Evolutionary conservation across 2,888 invertebrate species (phyloP).

Genomic region (Coelogynopora nodosa): DNA sequence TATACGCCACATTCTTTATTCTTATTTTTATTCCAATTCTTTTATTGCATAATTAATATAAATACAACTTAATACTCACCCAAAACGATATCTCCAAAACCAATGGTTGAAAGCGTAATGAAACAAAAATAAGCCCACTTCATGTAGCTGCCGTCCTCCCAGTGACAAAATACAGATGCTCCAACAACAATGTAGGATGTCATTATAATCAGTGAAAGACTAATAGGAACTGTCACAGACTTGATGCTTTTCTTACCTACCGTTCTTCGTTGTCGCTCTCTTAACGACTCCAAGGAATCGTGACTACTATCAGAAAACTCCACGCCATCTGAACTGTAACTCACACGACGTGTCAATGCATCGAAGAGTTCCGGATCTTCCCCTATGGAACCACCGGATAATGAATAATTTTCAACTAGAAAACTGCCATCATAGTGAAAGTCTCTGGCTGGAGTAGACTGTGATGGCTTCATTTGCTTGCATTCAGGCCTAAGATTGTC

Average conservation of each 20-base stretch:
- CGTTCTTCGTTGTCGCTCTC: background rate
- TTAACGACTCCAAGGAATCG: background rate
- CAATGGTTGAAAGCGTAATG: slow-evolving; percentile 46
- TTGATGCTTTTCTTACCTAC: slow-evolving; percentile 18
- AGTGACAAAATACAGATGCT: slow-evolving; percentile 40
- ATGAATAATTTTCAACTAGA: background rate
- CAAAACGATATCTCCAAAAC: slow-evolving; percentile 47
- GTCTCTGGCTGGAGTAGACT: background rate
- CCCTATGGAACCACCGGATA: background rate
- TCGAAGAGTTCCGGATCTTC: background rate
- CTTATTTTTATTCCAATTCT: no score
- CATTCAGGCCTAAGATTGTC: background rate
- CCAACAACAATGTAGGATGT: slow-evolving; percentile 43
- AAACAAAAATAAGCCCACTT: slow-evolving; percentile 47
- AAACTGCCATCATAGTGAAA: background rate
- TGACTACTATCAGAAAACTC: background rate
- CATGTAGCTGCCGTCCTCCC: slow-evolving; percentile 42
- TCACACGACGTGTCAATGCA: background rate
- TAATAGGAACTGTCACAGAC: slow-evolving; percentile 44
- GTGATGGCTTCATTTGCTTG: background rate
- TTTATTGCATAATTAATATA: no score
- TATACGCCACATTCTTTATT: no score
- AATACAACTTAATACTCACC: slow-evolving; percentile 29
- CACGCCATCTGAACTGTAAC: background rate
- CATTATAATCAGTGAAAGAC: slow-evolving; percentile 43